These are phyloP conservation scores for Thalpophila matura DNA, from an alignment of 2,888 invertebrate species.

Conservation along the genomic window DNA sequence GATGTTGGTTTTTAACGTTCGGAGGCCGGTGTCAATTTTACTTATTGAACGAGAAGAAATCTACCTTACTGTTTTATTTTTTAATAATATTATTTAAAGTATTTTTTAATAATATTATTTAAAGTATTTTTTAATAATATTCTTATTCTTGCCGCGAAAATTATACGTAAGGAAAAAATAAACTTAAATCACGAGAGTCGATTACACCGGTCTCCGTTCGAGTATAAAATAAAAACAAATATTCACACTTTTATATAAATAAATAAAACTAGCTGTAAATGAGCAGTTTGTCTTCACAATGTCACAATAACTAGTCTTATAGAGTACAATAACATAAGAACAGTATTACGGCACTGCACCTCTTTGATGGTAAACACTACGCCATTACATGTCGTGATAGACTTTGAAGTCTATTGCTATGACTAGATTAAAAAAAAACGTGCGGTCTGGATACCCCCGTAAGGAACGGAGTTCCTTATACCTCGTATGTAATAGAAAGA, in stretches of 20 bases:
- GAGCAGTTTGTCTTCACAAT: conserved; percentile 70
- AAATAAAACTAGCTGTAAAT: conserved; percentile 73
- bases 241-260: conserved; percentile 71
- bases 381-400: conserved; percentile 28
- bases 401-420: conserved; percentile 32
- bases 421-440: neutral
- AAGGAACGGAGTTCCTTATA: no score
- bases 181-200: neutral
- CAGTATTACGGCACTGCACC: conserved; percentile 76
- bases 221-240: conserved; percentile 34
- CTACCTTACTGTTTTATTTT: no score
- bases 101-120: no score
- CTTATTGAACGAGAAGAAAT: neutral
- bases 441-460: no score
- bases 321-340: conserved; percentile 58
- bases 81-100: no score
- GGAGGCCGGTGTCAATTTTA: conserved; percentile 29
- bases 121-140: no score
- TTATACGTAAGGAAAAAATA: neutral
- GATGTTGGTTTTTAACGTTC: conserved; percentile 16
- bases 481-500: no score
- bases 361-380: conserved; percentile 55
- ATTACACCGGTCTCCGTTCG: conserved; percentile 33
- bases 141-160: neutral
- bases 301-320: conserved; percentile 71